Base-by-base conservation (phyloP, 2,888 invertebrate genomes). In the Euclidia mi region DNA sequence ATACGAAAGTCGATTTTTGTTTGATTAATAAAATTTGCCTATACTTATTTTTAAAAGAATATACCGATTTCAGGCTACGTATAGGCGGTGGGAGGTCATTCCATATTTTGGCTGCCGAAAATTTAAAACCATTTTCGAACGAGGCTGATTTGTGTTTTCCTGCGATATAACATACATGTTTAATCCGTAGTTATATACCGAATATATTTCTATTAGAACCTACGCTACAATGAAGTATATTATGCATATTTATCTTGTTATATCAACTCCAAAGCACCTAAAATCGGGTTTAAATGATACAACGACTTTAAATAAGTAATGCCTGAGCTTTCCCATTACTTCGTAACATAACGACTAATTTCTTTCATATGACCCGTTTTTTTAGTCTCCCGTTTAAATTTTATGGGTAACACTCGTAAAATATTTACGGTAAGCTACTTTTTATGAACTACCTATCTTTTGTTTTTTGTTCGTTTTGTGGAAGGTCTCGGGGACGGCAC, bases 361-460 rank as follows among this genome's bases (percentile, higher is more conserved):
- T 52, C 52, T 52, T 52, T 46, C 52, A 46, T 41, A 52, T 40
- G 28, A 11, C 17, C 3, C 28, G 10, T 40, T 34, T 41, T 45
- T n/a, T 52, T 52, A 52, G 38, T 34, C 32, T 12, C 7, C 45
- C 34, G 45, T 46, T 51, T 52, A 52, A 52, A 40, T 52, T 52
- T 52, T 40, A 52, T 45, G 52, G 38, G 11, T 12, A 34, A 41
- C 38, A 41, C 45, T 52, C 52, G 40, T 52, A 52, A 52, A 52
- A 52, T 46, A 46, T 52, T 52, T 41, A 40, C 34, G 32, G 18
- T 35, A 40, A 40, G 51, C 50, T 37, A 51, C 38, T 51, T 44
- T 51, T 52, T 46, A 45, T 25, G 34, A 15, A 7, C 17, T 45
- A 31, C 37, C 31, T 38, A 18, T 37, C 37, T 37, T 37, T 37